Evolutionary conservation across 1,140 invertebrate species (phyloP).

Genomic region (Chironomus striatipennis): DNA sequence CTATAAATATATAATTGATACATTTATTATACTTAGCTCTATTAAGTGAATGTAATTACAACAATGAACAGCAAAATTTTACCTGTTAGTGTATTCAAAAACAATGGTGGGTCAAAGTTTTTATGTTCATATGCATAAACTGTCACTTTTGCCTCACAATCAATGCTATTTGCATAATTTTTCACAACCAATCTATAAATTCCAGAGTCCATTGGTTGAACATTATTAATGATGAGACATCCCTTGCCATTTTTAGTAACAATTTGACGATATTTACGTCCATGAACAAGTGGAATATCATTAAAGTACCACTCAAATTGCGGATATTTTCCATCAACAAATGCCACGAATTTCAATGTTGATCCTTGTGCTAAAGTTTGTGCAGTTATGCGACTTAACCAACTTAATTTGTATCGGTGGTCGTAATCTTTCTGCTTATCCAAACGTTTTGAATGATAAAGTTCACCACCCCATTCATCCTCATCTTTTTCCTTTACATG

Average conservation of each 20-base stretch:
- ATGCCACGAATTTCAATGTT: neutral
- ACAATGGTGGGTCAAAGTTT: conserved; percentile 11
- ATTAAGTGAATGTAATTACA: neutral
- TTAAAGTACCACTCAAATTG: conserved; percentile 37
- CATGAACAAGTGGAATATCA: conserved; percentile 33
- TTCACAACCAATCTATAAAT: conserved; percentile 29
- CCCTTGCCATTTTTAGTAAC: conserved; percentile 34
- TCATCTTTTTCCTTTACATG: neutral
- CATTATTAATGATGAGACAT: conserved; percentile 37
- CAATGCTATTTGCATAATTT: conserved; percentile 20
- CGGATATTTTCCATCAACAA: conserved; percentile 35
- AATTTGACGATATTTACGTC: conserved; percentile 25
- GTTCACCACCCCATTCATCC: neutral
- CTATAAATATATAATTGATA: too few species aligned
- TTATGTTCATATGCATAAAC: conserved; percentile 20
- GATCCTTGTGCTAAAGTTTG: neutral
- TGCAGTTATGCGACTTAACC: neutral
- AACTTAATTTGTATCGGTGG: conserved; percentile 2
- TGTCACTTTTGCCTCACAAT: conserved; percentile 6
- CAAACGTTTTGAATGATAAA: conserved; percentile 2
- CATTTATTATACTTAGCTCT: neutral
- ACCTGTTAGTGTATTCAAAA: neutral
- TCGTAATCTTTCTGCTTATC: conserved; percentile 4
- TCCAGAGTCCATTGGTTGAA: conserved; percentile 34
- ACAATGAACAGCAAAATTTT: neutral